These are phyloP conservation scores for Grapholita molesta DNA, from an alignment of 1,140 invertebrate genomes.

Conservation along the genomic window DNA sequence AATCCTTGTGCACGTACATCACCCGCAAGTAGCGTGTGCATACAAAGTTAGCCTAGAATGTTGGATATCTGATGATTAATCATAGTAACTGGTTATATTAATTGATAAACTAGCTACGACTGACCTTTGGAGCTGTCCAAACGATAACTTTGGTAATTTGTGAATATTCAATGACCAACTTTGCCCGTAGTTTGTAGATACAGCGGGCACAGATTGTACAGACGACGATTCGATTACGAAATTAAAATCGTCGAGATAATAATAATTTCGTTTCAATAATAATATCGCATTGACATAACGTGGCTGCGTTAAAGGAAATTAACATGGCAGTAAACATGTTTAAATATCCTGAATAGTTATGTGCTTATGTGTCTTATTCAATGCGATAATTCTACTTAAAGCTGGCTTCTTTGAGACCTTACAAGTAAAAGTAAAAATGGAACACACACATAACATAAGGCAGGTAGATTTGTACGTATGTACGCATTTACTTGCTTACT, in stretches of 20 bases:
- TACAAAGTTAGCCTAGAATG: conserved; percentile 7
- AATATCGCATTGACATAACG: too few relatives aligned
- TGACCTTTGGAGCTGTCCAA: neutral
- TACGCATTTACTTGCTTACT: neutral
- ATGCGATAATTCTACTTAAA: too few relatives aligned
- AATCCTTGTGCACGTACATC: neutral
- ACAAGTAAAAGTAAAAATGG: too few relatives aligned
- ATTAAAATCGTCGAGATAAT: neutral
- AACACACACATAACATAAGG: too few relatives aligned
- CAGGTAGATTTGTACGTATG: neutral
- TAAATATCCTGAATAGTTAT: too few relatives aligned
- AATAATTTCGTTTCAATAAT: neutral
- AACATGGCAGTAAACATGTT: too few relatives aligned
- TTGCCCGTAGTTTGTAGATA: neutral
- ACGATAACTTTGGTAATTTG: neutral
- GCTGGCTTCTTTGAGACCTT: too few relatives aligned
- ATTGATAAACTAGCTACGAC: conserved; percentile 1
- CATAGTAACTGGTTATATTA: neutral
- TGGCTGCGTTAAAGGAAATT: too few relatives aligned
- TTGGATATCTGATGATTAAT: neutral
- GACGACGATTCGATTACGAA: neutral
- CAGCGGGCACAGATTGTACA: neutral
- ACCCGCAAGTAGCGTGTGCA: neutral
- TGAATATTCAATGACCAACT: neutral
- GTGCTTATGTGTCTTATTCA: too few relatives aligned